A percentile compares a stretch with the other conserved stretches of the same genome.
Conservation (phyloP, 2,113 vertebrate species). For the Entelurus aequoreus region DNA sequence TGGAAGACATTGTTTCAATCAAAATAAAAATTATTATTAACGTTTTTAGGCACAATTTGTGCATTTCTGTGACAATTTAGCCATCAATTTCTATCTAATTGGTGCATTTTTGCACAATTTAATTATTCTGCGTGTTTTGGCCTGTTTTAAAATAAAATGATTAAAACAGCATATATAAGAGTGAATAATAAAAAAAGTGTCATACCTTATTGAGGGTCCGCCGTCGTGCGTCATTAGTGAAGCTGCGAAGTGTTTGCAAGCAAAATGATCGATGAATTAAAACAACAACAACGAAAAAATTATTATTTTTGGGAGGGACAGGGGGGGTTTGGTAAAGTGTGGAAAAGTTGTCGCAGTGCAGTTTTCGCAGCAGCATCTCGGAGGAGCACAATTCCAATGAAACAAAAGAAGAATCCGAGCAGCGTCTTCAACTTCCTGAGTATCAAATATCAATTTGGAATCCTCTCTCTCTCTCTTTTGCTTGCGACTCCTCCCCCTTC, state of each 20-base stretch:
- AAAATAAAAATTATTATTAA: neutral
- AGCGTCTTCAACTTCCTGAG: constrained; percentile 80
- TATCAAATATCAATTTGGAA: constrained; percentile 73
- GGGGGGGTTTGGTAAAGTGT: neutral
- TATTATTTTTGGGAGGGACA: too few species aligned
- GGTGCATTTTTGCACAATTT: neutral
- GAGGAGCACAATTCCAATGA: constrained; percentile 69
- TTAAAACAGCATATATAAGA: neutral
- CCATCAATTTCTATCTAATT: neutral
- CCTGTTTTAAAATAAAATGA: neutral
- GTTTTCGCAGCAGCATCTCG: constrained; percentile 1
- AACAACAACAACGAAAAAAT: neutral
- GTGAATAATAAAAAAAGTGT: constrained; percentile 2
- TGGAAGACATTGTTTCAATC: neutral
- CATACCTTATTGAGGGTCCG: constrained; percentile 48
- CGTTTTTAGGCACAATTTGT: neutral
- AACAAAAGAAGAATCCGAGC: constrained; percentile 76
- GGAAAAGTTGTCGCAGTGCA: neutral
- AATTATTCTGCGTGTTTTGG: neutral
- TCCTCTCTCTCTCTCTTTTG: neutral
- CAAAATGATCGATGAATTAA: neutral
- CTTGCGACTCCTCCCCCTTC: constrained; percentile 14
- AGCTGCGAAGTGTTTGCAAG: constrained; percentile 3
- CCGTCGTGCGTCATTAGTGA: constrained; percentile 34
- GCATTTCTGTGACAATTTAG: neutral